A percentile compares a stretch with the other conserved stretches of the same genome.
These are phyloP conservation scores for Napeogenes inachia DNA, from an alignment of 2,888 invertebrate genomes.

Conservation along the genomic window DNA sequence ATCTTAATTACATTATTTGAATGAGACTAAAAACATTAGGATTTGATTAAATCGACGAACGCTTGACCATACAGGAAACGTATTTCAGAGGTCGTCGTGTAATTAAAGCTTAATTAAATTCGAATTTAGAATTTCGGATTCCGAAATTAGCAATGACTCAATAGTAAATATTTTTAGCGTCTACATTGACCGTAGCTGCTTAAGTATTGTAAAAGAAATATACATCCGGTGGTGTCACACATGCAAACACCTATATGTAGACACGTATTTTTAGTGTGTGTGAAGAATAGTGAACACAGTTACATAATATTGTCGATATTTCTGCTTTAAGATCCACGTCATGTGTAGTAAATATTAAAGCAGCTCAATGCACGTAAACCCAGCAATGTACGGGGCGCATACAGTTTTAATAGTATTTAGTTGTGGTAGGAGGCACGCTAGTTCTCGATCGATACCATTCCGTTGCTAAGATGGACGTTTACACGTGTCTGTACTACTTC, in stretches of 20 bases:
- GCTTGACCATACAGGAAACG: slow-evolving; percentile 16
- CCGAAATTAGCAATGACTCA: not conserved
- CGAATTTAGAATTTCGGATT: not conserved
- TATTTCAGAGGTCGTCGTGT: slow-evolving; percentile 8
- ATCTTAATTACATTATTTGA: no score
- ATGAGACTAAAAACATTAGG: not conserved
- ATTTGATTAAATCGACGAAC: slow-evolving; percentile 4
- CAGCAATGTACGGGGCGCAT: slow-evolving; percentile 24
- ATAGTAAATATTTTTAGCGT: not conserved
- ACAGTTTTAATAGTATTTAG: slow-evolving; percentile 19
- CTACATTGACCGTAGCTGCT: not conserved
- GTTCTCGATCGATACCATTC: slow-evolving; percentile 43
- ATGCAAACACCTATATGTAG: slow-evolving; percentile 9
- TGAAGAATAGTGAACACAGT: slow-evolving; percentile 32
- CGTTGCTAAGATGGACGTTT: slow-evolving; percentile 36
- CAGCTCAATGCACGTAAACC: slow-evolving; percentile 14
- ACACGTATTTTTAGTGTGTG: slow-evolving; percentile 20
- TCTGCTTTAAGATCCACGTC: slow-evolving; percentile 17
- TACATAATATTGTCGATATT: slow-evolving; percentile 27
- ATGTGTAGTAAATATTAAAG: slow-evolving; percentile 14
- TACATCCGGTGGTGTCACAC: not conserved
- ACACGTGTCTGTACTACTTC: slow-evolving; percentile 35
- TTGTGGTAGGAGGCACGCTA: slow-evolving; percentile 22
- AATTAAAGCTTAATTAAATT: slow-evolving; percentile 4
- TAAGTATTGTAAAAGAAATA: not conserved